phyloP scores from a whole-genome alignment of 2,113 vertebrate genomes.

The Tauraco erythrolophus region DNA sequence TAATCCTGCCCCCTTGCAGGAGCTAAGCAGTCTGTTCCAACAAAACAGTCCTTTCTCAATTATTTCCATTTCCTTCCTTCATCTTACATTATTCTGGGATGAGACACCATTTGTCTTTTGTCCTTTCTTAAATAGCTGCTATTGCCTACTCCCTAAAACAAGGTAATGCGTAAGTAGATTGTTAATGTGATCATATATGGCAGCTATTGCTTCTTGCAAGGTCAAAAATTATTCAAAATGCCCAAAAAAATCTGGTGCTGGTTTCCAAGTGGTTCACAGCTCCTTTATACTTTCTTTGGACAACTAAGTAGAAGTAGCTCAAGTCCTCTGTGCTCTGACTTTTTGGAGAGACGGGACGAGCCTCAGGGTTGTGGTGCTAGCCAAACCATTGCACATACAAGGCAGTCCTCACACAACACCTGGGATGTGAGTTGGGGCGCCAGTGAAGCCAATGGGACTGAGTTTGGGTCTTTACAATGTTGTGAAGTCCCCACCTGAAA shows the following conservation, averaged over 20 bases:
- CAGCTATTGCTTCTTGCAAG: background rate
- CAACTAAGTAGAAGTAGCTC: background rate
- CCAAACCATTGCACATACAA: background rate
- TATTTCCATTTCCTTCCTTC: background rate
- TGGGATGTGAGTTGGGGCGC: background rate
- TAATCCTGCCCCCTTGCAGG: background rate
- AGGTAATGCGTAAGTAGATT: background rate
- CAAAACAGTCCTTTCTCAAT: background rate
- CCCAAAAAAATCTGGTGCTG: fast-evolving
- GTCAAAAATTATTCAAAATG: background rate
- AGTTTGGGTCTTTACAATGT: background rate
- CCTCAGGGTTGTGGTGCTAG: background rate
- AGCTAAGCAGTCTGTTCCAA: background rate
- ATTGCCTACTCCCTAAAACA: background rate
- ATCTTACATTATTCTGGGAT: background rate
- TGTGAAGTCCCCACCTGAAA: background rate
- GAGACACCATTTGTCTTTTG: background rate
- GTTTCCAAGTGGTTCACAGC: background rate
- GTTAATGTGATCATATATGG: background rate
- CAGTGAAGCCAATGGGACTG: background rate
- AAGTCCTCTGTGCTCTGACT: fast-evolving
- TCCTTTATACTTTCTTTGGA: background rate
- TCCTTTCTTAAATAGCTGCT: background rate
- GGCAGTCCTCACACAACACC: fast-evolving
- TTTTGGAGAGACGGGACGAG: background rate